Base-by-base conservation (phyloP, 64 coral and sea anemone genomes). In the Stichodactyla helianthus region DNA sequence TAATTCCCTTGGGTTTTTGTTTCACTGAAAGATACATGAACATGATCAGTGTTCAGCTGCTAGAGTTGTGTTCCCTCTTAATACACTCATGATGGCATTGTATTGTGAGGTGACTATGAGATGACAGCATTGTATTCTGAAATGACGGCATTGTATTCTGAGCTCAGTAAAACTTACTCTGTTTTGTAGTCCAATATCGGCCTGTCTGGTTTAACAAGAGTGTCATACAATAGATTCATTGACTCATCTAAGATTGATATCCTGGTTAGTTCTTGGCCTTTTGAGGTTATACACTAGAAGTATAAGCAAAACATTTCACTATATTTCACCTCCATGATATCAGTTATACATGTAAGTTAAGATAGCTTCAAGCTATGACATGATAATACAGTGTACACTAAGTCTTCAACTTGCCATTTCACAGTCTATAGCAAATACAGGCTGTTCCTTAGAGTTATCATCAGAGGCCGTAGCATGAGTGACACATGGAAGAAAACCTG, bases 181-280 rank as follows among this genome's bases (percentile, higher is more conserved):
- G 97, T 99, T 70, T 92, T 81, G 86, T 99, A 95, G 51, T 99
- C 88, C 10, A 83, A 51, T 71, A 99, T 91, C 22, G 81, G 90
- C 28, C 80, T 92, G 10, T 82, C 77, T 83, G 97, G 97, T 22
- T 93, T 90, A 27, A 99, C 97, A 50, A 99, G 53, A 16, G 97
- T 95, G 71, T 99, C 97, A 86, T 93, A 99, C 14, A 99, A 17
- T 13, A 95, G 81, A 20, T 86, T 82, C 51, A 63, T 65, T 7
- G 83, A 70, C 84, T 92, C 90, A 86, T 95, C 93, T 52, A 99
- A 82, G 23, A 99, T 53, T 85, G 97, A 99, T 50, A 99, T 88
- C 35, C 93, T 84, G n/a, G 97, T 99, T n/a, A 99, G 77, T 13
- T 99, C 97, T 9, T 77, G 35, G 54, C 97, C 97, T 88, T 83